These are phyloP conservation scores for Threskiornis aethiopicus DNA, from an alignment of 2,797 vertebrate genomes.

Conservation along the genomic window DNA sequence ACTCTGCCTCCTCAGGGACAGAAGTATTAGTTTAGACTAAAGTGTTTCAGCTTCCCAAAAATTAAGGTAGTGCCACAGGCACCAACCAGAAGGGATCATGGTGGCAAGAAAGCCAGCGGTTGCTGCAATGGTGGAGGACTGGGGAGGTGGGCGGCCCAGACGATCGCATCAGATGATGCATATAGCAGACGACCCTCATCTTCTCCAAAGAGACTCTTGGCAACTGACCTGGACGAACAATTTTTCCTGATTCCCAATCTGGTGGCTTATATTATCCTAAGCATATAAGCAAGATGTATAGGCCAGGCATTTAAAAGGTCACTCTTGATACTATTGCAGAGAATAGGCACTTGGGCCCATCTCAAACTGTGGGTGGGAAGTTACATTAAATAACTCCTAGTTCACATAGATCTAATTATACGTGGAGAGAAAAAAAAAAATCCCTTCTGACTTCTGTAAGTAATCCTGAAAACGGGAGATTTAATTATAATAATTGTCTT, in stretches of 20 bases:
- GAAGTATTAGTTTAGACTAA: neutral
- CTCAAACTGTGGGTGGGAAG: neutral
- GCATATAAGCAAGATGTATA: neutral
- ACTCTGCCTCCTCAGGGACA: neutral
- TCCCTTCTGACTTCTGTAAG: conserved; percentile 13
- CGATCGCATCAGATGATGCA: neutral
- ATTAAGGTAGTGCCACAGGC: neutral
- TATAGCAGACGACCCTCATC: neutral
- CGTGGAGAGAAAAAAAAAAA: neutral
- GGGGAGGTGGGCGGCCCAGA: neutral
- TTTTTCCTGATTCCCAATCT: neutral
- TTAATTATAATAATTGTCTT: conserved; percentile 52
- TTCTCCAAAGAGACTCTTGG: neutral
- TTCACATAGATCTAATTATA: conserved; percentile 18
- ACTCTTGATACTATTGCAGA: neutral
- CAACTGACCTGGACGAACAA: neutral
- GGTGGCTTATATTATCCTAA: neutral
- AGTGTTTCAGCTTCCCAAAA: neutral
- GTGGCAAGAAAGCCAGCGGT: neutral
- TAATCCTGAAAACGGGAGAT: conserved; percentile 34
- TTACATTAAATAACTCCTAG: neutral
- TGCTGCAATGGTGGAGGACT: neutral
- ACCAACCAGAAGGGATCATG: neutral
- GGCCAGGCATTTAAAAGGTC: neutral
- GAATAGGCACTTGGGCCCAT: neutral